Percentiles rank a stretch among this genome's conserved stretches.
These are phyloP conservation scores for Vultur gryphus DNA, from an alignment of 2,797 vertebrate genomes.

Conservation along the genomic window DNA sequence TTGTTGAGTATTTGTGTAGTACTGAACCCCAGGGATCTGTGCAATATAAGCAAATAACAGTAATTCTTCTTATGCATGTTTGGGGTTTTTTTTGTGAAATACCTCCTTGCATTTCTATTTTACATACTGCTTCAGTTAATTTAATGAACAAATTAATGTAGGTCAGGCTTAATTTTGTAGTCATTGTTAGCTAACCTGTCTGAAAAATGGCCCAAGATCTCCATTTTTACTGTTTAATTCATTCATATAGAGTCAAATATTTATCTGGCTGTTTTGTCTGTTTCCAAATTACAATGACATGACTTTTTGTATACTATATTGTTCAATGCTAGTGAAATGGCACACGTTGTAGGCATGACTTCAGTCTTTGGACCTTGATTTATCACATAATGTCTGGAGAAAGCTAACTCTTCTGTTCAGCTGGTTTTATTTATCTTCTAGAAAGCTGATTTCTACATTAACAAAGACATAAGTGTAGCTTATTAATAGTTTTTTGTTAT, in stretches of 20 bases:
- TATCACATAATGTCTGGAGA: neutral
- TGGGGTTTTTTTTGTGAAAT: neutral
- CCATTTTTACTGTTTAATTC: neutral
- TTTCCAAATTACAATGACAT: neutral
- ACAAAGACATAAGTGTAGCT: neutral
- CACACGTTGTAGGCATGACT: neutral
- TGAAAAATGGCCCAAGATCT: neutral
- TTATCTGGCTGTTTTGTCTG: neutral
- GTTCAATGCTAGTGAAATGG: neutral
- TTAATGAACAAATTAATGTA: neutral
- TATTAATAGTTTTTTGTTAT: neutral
- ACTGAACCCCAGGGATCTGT: neutral
- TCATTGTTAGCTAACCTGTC: neutral
- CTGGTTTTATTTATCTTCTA: neutral
- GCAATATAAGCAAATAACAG: neutral
- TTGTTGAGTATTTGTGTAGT: neutral
- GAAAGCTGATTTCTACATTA: neutral
- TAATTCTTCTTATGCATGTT: neutral
- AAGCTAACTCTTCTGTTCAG: neutral
- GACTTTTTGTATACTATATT: neutral
- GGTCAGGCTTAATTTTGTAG: neutral
- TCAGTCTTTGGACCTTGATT: neutral
- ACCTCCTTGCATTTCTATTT: neutral
- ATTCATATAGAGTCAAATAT: neutral
- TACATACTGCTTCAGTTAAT: neutral